Evolutionary conservation across 2,888 invertebrate species (phyloP), one percentile per base, ranked within the genome.

Genomic region (Tenthredo amoena): DNA sequence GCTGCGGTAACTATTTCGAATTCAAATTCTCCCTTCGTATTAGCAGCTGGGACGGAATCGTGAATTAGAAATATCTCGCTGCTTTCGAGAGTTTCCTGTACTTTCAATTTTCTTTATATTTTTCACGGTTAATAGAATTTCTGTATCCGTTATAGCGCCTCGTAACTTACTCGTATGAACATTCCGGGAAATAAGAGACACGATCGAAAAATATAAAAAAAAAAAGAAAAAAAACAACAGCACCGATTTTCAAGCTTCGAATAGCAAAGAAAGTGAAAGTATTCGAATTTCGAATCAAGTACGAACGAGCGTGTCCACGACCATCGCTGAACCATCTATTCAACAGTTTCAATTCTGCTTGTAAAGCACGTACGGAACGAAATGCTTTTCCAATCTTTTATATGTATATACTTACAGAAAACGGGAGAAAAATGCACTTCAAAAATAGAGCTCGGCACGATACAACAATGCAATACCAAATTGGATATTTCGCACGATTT

Each of bases 311-410:
- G 34, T 50, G 43, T 58, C 9, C 10, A 26, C 79, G 55, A 21
- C 21, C 58, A 79, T 89, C 85, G 88, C 86, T 87, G 90, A 89
- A 86, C 87, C 87, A 88, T 89, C 88, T 88, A 91, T 92, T 92
- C 90, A 91, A 91, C 91, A 91, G 91, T 90, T 90, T 89, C 89
- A 88, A 86, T 91, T 55, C 87, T 84, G 87, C 85, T 88, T 89
- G 86, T 91, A 86, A 86, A 86, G 88, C 92, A 92, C 92, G 92
- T 90, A 87, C 87, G 31, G 55, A 34, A 55, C 31, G 7, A 50
- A 77, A 55, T 43, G 72, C 72, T 43, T 68, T 68, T 43, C 21
- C 72, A 74, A 74, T 74, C 43, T 43, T 74, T 74, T 43, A 74
- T 43, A 21, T 15, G 40, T 40, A 72, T n/a, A 31, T 68, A 34